Evolutionary conservation across 2,888 invertebrate species (phyloP).

Genomic region (Drosophila subsilvestris): DNA sequence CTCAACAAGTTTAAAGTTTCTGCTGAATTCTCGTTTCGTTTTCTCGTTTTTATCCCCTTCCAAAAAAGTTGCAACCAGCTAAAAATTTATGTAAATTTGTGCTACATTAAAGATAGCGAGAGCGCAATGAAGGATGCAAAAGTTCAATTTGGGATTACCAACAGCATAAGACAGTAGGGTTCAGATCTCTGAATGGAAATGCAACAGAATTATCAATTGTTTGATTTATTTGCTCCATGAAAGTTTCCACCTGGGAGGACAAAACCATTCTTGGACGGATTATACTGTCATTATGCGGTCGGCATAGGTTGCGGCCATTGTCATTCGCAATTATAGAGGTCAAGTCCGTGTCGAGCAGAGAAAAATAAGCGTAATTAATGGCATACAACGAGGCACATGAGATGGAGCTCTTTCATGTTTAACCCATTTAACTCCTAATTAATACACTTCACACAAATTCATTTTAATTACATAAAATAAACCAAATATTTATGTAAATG

Average conservation of each 20-base stretch:
- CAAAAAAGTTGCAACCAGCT: slow-evolving; percentile 21
- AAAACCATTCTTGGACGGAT: background rate
- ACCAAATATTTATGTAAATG: slow-evolving; percentile 74
- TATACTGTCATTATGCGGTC: background rate
- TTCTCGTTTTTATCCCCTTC: background rate
- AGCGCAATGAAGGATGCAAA: slow-evolving; percentile 21
- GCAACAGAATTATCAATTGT: slow-evolving; percentile 20
- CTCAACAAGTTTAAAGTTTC: slow-evolving; percentile 68
- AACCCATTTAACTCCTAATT: slow-evolving; percentile 79
- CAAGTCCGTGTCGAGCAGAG: slow-evolving; percentile 18
- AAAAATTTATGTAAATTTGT: slow-evolving; percentile 44
- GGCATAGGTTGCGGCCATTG: slow-evolving; percentile 10
- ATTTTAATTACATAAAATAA: slow-evolving; percentile 78
- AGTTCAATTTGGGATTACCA: slow-evolving; percentile 12
- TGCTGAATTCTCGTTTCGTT: slow-evolving; percentile 23
- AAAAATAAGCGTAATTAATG: slow-evolving; percentile 63
- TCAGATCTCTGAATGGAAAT: background rate
- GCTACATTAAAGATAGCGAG: slow-evolving; percentile 31
- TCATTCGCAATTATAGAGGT: slow-evolving; percentile 25
- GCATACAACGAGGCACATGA: slow-evolving; percentile 29
- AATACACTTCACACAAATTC: slow-evolving; percentile 78
- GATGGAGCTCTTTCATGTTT: slow-evolving; percentile 52
- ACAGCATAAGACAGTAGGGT: background rate
- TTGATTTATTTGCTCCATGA: background rate
- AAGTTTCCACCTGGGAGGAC: background rate